phyloP scores from a whole-genome alignment of 2,797 vertebrate genomes.

The Okamejei kenojei region DNA sequence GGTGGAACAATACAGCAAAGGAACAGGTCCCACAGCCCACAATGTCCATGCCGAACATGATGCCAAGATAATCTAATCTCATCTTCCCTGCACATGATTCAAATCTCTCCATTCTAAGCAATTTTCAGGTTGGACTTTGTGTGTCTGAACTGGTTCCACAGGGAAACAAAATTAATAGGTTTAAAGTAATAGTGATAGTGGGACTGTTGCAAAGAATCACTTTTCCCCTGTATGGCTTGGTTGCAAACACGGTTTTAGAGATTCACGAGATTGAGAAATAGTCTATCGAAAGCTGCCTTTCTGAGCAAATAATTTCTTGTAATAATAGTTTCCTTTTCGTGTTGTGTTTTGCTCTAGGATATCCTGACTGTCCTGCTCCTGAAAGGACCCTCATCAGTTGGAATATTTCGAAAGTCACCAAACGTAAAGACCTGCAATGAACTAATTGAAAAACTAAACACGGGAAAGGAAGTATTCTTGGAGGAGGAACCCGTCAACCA shows the following conservation, averaged over 20 bases:
- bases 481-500: conserved; percentile 65
- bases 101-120: no score
- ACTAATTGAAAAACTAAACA: conserved; percentile 75
- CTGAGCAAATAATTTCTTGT: background rate
- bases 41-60: no score
- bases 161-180: background rate
- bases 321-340: background rate
- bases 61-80: no score
- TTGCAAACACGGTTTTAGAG: background rate
- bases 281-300: background rate
- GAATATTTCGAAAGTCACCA: conserved; percentile 81
- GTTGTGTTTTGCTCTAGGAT: conserved; percentile 58
- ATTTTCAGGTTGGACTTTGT: background rate
- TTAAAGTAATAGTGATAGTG: background rate
- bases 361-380: conserved; percentile 70
- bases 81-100: no score
- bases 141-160: background rate
- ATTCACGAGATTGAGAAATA: background rate
- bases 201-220: background rate
- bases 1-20: no score
- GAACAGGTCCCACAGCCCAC: no score
- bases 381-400: conserved; percentile 76
- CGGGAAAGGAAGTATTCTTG: conserved; percentile 63
- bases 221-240: background rate
- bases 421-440: conserved; percentile 75